Base-by-base conservation (phyloP, 2,113 vertebrate genomes). In the Xiphophorus hellerii region DNA sequence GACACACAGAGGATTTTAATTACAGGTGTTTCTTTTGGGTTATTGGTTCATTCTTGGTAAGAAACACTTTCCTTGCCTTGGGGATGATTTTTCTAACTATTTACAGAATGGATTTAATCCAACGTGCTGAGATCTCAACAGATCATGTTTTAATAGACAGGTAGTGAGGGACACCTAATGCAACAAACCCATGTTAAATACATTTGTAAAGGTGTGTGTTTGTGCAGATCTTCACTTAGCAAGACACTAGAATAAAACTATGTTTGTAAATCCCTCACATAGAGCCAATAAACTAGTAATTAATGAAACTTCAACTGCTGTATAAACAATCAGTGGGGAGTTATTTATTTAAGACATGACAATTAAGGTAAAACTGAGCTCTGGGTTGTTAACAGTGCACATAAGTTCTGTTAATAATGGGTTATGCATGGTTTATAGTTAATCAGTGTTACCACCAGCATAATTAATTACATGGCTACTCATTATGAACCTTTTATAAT, bases 141-240 rank as follows among this genome's bases (percentile, higher is more conserved):
- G 81, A 84, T 82, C 81, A 48, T 84, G 78, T 58, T 80, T 81
- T 78, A 78, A 65, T 54, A 51, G 54, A 84, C 88, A 82, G 83
- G 87, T 88, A 83, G 87, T 90, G 87, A 91, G 84, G 76, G 73
- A 85, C 88, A 80, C 88, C 83, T 91, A 77, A 81, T 72, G 48
- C 65, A 76, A 73, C 69, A 58, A 76, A 80, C 78, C 74, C 85
- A 84, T 2, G 35, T 37, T 11, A 71, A 73, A 78, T 78, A 85
- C 29, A 35, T 77, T 75, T 66, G 39, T 20, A 54, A 54, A 54
- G 48, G 35, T 54, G 58, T 66, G 17, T 66, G 51, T 76, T 17
- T 74, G 54, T 65, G 22, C 25, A 25, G 33, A 12, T 5, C 28
- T 66, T 42, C 39, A 42, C 39, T 51, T 51, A 51, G 48, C 48